Evolutionary conservation across 1,140 invertebrate genomes (phyloP), one percentile per base, ranked within the genome.

Genomic region (Lasioglossum albipes): DNA sequence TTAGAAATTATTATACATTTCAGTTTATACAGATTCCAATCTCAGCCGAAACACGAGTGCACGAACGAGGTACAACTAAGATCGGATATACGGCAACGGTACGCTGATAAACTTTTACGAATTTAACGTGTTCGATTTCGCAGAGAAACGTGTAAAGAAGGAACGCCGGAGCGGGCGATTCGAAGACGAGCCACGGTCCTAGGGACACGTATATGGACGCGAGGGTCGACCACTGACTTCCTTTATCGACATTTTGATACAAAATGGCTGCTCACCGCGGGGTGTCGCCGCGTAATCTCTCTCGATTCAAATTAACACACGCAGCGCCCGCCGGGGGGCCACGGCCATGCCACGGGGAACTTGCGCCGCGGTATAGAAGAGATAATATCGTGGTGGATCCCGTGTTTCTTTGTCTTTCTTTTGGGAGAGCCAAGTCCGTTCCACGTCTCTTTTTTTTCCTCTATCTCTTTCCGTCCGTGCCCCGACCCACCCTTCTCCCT

Each of bases 271-370:
- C 91, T 92, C 92, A 79, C 92, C 84, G 89, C 90, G 91, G 93
- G 93, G 91, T 88, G 92, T 89, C 92, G 81, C 89, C 89, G 89
- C 91, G 91, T 93, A 93, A 93, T 93, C 92, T 93, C 91, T 93
- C 91, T 92, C 92, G 92, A 93, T 93, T 93, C 92, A 93, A 93
- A 93, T 93, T 93, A 93, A 93, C 93, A 92, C 92, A 93, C 92
- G 93, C 92, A 92, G 92, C 84, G 93, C 91, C 75, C 92, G 70
- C 87, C 90, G 79, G 89, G 89, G 84, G 82, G 89, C 84, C 81
- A n/a, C 20, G 71, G 64, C 66, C 78, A 81, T 80, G 77, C 75
- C 74, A 77, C 80, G 72, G 86, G 83, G 77, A 87, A 83, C 84
- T 87, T 71, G 80, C 83, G 66, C 79, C 79, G 84, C 81, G 79